Conservation (phyloP, 2,888 invertebrate species). For the Ennomos fuscantarius region DNA sequence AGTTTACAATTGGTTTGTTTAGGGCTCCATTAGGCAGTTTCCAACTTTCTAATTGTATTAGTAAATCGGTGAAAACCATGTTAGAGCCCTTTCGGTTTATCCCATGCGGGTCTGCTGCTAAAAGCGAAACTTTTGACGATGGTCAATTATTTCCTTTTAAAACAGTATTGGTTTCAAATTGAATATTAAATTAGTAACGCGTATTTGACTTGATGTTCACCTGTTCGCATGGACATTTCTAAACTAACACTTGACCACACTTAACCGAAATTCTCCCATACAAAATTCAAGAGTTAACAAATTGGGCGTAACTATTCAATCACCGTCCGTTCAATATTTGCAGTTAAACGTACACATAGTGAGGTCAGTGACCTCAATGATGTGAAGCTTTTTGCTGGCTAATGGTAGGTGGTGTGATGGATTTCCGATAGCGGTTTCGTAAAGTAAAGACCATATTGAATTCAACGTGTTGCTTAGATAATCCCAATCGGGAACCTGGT, state of each 20-base stretch:
- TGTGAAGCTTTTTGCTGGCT: slow-evolving; percentile 31
- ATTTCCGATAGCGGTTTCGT: slow-evolving; percentile 28
- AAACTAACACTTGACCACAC: slow-evolving; percentile 19
- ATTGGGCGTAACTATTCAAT: slow-evolving; percentile 39
- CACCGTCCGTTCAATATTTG: slow-evolving; percentile 48
- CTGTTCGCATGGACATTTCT: slow-evolving; percentile 15
- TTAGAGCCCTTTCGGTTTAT: no score
- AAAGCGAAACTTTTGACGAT: no score
- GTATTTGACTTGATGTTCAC: not conserved
- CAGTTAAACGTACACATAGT: slow-evolving; percentile 39
- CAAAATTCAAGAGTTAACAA: slow-evolving; percentile 29
- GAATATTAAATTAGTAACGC: no score
- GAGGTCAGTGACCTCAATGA: slow-evolving; percentile 56
- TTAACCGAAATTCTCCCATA: slow-evolving; percentile 17
- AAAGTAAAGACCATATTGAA: slow-evolving; percentile 10
- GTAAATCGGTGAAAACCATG: no score
- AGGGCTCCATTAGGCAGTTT: no score
- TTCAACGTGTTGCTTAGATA: slow-evolving; percentile 4
- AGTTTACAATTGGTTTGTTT: no score
- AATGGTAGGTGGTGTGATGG: slow-evolving; percentile 14
- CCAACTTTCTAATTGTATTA: no score
- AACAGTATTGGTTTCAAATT: no score
- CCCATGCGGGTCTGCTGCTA: no score
- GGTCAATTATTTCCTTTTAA: no score
- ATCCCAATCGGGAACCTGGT: not conserved